Conservation (phyloP, 2,797 vertebrate species). For the Moxostoma hubbsi region DNA sequence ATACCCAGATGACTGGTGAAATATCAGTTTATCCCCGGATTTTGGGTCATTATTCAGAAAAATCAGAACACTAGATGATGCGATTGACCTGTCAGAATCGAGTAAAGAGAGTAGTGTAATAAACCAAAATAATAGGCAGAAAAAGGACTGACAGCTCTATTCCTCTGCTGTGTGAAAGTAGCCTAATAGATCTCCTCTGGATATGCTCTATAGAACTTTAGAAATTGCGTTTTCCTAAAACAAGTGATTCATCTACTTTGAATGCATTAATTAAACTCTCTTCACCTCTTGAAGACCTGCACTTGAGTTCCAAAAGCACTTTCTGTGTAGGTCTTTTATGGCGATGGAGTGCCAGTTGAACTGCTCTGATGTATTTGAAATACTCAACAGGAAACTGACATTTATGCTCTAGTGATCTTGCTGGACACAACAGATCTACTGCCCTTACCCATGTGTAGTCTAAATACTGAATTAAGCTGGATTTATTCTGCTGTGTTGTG, state of each 20-base stretch:
- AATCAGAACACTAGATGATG: no score
- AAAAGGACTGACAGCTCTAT: no score
- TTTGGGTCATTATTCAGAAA: no score
- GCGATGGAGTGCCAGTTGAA: background rate
- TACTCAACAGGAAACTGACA: background rate
- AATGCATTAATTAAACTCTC: constrained; percentile 17
- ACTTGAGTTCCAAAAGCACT: background rate
- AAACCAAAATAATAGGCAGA: no score
- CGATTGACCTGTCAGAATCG: no score
- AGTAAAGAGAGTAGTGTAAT: no score
- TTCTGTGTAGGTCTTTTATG: background rate
- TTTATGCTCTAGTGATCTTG: no score
- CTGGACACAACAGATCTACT: no score
- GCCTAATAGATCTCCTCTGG: background rate
- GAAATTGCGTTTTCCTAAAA: background rate
- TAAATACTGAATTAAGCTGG: constrained; percentile 4
- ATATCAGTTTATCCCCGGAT: no score
- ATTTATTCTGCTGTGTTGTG: constrained; percentile 22
- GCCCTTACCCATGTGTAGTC: background rate
- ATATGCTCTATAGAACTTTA: constrained; percentile 6
- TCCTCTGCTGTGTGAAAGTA: no score
- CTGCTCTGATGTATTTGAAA: background rate
- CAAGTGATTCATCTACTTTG: background rate
- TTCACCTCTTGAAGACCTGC: background rate
- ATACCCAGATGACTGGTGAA: no score